Percentiles rank a stretch among this genome's conserved stretches.
Evolutionary conservation across 2,113 vertebrate species (phyloP).

Genomic region (Aspidoscelis tigris): DNA sequence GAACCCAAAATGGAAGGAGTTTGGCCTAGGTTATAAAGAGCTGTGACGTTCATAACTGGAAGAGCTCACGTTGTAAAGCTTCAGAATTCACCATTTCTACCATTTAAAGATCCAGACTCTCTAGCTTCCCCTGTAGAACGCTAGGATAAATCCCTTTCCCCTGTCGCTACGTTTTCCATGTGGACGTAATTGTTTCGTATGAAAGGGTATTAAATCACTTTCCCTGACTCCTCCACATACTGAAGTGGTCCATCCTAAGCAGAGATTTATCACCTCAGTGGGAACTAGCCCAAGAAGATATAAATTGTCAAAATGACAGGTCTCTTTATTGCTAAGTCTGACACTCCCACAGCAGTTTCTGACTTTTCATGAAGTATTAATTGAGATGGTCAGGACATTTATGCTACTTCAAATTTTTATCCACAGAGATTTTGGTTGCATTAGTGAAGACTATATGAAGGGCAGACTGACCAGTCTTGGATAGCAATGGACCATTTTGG

Average conservation of each 20-base stretch:
- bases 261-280: conserved; percentile 9
- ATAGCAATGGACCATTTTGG: conserved; percentile 13
- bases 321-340: background rate
- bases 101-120: background rate
- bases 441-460: background rate
- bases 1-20: background rate
- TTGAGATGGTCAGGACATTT: background rate
- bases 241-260: background rate
- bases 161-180: background rate
- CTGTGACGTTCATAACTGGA: too few relatives aligned
- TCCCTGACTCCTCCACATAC: background rate
- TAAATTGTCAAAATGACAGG: background rate
- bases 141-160: background rate
- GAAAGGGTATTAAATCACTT: background rate
- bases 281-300: background rate
- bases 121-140: background rate
- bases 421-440: background rate
- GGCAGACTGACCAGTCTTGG: conserved; percentile 9
- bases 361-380: background rate
- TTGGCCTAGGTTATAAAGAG: background rate
- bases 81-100: background rate
- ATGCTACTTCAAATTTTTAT: background rate
- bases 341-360: accelerated
- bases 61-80: too few relatives aligned
- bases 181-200: background rate